These are phyloP conservation scores for Drosophila insularis DNA, from an alignment of 1,140 invertebrate genomes.

Conservation along the genomic window DNA sequence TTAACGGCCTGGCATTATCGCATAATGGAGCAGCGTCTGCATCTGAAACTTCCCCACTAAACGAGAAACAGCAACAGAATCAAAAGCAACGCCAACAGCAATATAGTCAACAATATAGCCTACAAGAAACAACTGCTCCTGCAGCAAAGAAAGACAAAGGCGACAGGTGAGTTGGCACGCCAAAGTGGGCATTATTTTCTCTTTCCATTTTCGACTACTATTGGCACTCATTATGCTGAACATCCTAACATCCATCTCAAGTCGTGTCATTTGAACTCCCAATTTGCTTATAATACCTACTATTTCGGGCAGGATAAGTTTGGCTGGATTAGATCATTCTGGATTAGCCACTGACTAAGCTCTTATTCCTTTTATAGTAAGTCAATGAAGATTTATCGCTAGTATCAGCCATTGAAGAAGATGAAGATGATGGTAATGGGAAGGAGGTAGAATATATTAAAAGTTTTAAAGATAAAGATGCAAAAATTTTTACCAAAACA, in stretches of 20 bases:
- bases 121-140: constrained; percentile 3
- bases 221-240: constrained; percentile 67
- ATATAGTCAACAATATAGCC: constrained; percentile 12
- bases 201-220: neutral
- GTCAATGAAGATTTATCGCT: constrained; percentile 21
- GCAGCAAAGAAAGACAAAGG: neutral
- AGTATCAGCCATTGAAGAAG: neutral
- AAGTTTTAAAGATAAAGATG: too few relatives aligned
- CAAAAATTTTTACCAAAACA: too few relatives aligned
- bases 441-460: too few relatives aligned
- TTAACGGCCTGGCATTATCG: constrained; percentile 34
- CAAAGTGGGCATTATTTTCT: neutral
- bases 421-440: neutral
- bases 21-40: constrained; percentile 19
- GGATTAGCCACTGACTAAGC: constrained; percentile 36
- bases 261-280: constrained; percentile 84
- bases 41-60: constrained; percentile 2
- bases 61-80: neutral
- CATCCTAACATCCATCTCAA: constrained; percentile 85
- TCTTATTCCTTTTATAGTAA: constrained; percentile 29
- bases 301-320: constrained; percentile 86
- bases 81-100: constrained; percentile 11
- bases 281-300: constrained; percentile 86
- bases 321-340: constrained; percentile 9
- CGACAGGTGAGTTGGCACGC: neutral